Evolutionary conservation across 2,797 vertebrate species (phyloP), one percentile per base, ranked within the genome.

Genomic region (Cuculus canorus): DNA sequence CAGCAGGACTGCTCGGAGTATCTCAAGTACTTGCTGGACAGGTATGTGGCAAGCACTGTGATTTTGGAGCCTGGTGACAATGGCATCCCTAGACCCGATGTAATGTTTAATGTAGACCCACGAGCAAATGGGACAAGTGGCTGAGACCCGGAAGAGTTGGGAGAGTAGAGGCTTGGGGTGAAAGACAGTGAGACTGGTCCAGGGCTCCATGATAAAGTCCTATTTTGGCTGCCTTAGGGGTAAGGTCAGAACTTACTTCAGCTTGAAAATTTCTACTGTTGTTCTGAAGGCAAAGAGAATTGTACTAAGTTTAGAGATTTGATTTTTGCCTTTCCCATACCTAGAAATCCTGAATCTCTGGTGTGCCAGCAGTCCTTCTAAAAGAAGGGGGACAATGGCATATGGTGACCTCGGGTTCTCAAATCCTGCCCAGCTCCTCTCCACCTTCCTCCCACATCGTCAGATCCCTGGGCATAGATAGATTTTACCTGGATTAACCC

Each of bases 1-100:
- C 98, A 98, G 93, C 98, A 98, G 90, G 98, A 98, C 96, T 98
- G 98, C 95, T 98, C 98, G 0, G 98, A 98, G 87, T 98, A 98
- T 77, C 97, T 98, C 85, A 98, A 98, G 87, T 98, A 98, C 79
- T 92, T 98, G 71, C 96, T 98, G 71, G 98, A 98, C 96, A 94
- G 98, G 98, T 98, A 96, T 3, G 97, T 94, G 81, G 66, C 0
- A 25, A 63, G 27, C 1, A 0, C 21, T 0, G 0, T 33, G 45
- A n/a, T 35, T 90, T 48, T 0, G 1, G 39, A 82, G 35, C 30
- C 22, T 11, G 28, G 53, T 78, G 45, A 50, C 25, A n/a, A 1
- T 0, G 0, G 9, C 0, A 0, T 39, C 41, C 50, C 30, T 32
- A 48, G 39, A 52, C 12, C 11, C 4, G 2, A 2, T 1, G 5